Percentiles rank a stretch among this genome's conserved stretches.
phyloP scores from a whole-genome alignment of 2,888 invertebrate genomes.

The Papilio protenor region DNA sequence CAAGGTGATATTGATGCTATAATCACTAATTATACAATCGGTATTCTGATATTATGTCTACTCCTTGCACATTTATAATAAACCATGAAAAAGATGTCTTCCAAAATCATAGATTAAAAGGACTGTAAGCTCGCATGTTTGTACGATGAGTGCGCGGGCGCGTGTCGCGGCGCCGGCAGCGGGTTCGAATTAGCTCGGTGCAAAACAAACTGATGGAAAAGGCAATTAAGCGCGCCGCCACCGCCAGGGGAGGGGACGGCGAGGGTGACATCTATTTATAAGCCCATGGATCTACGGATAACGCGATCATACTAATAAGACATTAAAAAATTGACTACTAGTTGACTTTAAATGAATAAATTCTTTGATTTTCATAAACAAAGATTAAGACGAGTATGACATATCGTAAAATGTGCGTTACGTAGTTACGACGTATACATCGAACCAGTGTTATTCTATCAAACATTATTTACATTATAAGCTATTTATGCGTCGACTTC shows the following conservation, averaged over 20 bases:
- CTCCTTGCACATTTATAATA: background rate
- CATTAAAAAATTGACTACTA: background rate
- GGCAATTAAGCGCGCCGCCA: slow-evolving; percentile 52
- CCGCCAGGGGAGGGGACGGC: slow-evolving; percentile 57
- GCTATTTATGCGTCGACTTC: background rate
- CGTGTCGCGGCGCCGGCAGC: slow-evolving; percentile 25
- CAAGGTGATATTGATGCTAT: too few species aligned
- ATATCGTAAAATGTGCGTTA: background rate
- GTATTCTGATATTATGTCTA: background rate
- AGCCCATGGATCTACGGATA: slow-evolving; percentile 47
- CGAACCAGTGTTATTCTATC: background rate
- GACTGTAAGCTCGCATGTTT: slow-evolving; percentile 10
- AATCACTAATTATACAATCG: too few species aligned
- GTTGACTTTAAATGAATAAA: background rate
- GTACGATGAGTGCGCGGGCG: slow-evolving; percentile 26
- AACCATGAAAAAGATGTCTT: background rate
- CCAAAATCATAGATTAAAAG: slow-evolving; percentile 10
- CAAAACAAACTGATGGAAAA: slow-evolving; percentile 49
- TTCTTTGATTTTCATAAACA: background rate
- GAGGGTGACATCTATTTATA: slow-evolving; percentile 65
- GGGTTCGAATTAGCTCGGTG: slow-evolving; percentile 36
- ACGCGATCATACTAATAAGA: background rate
- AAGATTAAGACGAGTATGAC: background rate
- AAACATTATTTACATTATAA: slow-evolving; percentile 3
- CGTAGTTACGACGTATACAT: background rate